A percentile compares a stretch with the other conserved stretches of the same genome.
These are phyloP conservation scores for Amphiprion clarkii DNA, from an alignment of 2,797 vertebrate genomes.

Conservation along the genomic window DNA sequence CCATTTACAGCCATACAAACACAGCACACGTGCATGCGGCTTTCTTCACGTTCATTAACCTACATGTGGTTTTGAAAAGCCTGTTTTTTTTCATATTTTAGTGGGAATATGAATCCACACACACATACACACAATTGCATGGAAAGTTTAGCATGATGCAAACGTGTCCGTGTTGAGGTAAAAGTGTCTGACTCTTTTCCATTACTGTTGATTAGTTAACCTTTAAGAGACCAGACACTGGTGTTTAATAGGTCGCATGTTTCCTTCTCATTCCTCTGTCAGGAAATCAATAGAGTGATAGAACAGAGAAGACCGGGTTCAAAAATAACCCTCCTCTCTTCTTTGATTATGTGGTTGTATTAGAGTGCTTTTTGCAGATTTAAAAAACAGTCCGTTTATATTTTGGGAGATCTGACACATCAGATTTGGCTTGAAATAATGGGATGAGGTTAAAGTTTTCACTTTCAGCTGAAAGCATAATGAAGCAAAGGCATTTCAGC, in stretches of 20 bases:
- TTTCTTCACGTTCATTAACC: conserved; percentile 10
- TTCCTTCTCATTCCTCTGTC: conserved; percentile 61
- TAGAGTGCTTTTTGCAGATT: not conserved
- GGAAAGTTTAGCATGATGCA: conserved; percentile 34
- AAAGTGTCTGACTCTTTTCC: conserved; percentile 65
- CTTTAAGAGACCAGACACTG: conserved; percentile 73
- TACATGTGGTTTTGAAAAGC: conserved; percentile 11
- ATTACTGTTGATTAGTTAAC: conserved; percentile 80
- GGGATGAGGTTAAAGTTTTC: not conserved
- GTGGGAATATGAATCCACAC: not conserved
- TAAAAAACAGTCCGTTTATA: too few relatives aligned
- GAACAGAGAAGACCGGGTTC: conserved; percentile 51
- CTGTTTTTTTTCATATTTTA: conserved; percentile 11
- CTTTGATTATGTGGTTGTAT: conserved; percentile 23
- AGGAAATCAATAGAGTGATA: conserved; percentile 76
- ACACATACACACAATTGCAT: not conserved
- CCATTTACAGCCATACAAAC: conserved; percentile 18
- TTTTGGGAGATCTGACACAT: too few relatives aligned
- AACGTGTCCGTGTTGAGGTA: conserved; percentile 11
- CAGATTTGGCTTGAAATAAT: too few relatives aligned
- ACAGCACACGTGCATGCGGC: not conserved
- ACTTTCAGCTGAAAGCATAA: conserved; percentile 7
- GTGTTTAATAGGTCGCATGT: conserved; percentile 72
- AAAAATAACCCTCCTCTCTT: conserved; percentile 45
- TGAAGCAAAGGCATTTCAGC: not conserved